Evolutionary conservation across 1,140 invertebrate species (phyloP), one percentile per base, ranked within the genome.

Genomic region (Macrobrachium nipponense): DNA sequence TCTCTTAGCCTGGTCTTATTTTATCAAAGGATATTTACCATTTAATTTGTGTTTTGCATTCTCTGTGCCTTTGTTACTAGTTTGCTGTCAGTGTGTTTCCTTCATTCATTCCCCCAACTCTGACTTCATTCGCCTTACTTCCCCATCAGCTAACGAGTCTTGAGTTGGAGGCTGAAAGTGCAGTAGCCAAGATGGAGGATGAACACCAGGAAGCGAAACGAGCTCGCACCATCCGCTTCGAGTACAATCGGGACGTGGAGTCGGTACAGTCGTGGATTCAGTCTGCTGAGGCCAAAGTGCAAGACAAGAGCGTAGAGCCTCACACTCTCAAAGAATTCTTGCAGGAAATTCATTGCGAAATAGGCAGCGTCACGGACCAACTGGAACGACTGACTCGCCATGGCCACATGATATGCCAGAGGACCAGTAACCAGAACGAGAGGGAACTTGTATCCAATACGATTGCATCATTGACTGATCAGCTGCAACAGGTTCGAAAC

Each of bases 181-280:
- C 96, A 20, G 92, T 93, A 60, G 94, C 94, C 86, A 93, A 93
- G 12, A 96, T 97, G 95, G 96, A 97, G 89, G 95, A 96, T 89
- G 97, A 97, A 90, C 94, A 96, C 88, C 93, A 95, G 89, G 96
- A 97, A 91, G 95, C 95, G 90, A 97, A 97, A 90, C 94, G 96
- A 73, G 96, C 96, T 11, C 94, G 94, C 89, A 96, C 96, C 20
- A 93, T 95, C 77, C 93, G 96, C 23, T 94, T 94, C 27, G 96
- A 97, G 82, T 97, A 96, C 91, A 90, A 94, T 12, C 91, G 92
- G 20, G 96, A 96, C 88, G 94, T 96, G 11, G 96, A 97, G 87
- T 94, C 94, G 82, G 93, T 97, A 2, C 95, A 96, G 89, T 92
- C 93, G 36, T 98, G 97, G 97, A 92, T 97, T 59, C 93, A 95